Base-by-base conservation (phyloP, 2,888 invertebrate species). In the Troglohyphantes excavatus region DNA sequence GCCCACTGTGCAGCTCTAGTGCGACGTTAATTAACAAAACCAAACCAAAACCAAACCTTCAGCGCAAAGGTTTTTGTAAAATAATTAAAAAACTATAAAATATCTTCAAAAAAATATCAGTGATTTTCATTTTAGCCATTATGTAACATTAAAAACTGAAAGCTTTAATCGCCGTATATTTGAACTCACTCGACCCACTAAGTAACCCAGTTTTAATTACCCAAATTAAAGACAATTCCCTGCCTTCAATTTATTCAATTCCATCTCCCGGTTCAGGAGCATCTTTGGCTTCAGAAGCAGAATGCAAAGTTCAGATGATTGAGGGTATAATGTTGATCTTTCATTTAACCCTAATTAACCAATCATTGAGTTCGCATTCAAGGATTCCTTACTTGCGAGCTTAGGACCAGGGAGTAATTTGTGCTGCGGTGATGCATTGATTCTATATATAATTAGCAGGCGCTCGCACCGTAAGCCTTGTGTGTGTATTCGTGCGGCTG, bases 261-360 rank as follows among this genome's bases (percentile, higher is more conserved):
- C 17, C 17, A 13, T n/a, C 53, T 53, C 53, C 5, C n/a, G 0
- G 17, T 53, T 53, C 33, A 6, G 33, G n/a, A 13, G n/a, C 9
- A 17, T 53, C 53, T n/a, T 39, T n/a, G 53, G n/a, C 53, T 53
- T 53, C 53, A 53, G 53, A 53, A 53, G n/a, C 13, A 17, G 53
- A 1, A 53, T n/a, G 5, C n/a, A n/a, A 53, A 6, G n/a, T 53
- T 17, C 17, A 13, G n/a, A 53, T 53, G 53, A 53, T n/a, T 53
- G 53, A 53, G 53, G 82, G 68, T 43, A 43, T 68, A 61, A 70
- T 27, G 61, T 68, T 70, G 70, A 70, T 70, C 70, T 82, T 82
- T 61, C 82, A 70, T 82, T 82, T 82, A 82, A 82, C 82, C 82
- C 82, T 82, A 82, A 82, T 82, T 82, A 82, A 82, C 82, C 82